phyloP scores from a whole-genome alignment of 2,888 invertebrate species.

The Pristionchus exspectatus region DNA sequence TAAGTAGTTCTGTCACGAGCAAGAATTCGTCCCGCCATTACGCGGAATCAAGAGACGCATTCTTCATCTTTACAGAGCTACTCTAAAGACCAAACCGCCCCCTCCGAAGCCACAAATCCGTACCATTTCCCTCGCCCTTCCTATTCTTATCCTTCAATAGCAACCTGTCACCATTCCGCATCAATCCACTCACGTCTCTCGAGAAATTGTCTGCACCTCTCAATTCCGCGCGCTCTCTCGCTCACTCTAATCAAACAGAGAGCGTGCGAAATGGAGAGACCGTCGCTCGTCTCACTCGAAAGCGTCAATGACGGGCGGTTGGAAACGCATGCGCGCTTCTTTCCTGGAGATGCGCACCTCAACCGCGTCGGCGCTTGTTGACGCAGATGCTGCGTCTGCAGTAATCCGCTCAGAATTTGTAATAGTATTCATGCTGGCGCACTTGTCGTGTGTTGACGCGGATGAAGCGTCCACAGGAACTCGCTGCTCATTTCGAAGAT shows the following conservation, averaged over 20 bases:
- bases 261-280: neutral
- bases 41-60: too few species aligned
- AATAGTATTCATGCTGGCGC: neutral
- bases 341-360: neutral
- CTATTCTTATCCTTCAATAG: neutral
- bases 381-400: neutral
- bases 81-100: too few species aligned
- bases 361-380: neutral
- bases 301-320: neutral
- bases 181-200: neutral
- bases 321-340: neutral
- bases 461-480: neutral
- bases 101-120: neutral
- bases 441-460: neutral
- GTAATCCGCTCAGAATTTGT: neutral
- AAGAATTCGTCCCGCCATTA: too few species aligned
- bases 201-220: neutral
- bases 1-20: too few species aligned
- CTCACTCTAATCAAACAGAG: neutral
- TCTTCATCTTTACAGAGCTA: too few species aligned
- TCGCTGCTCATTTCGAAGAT: neutral
- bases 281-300: neutral
- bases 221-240: neutral
- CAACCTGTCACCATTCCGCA: constrained; percentile 34
- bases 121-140: neutral